These are phyloP conservation scores for Priocnemis perturbator DNA, from an alignment of 2,888 invertebrate genomes.

Conservation along the genomic window DNA sequence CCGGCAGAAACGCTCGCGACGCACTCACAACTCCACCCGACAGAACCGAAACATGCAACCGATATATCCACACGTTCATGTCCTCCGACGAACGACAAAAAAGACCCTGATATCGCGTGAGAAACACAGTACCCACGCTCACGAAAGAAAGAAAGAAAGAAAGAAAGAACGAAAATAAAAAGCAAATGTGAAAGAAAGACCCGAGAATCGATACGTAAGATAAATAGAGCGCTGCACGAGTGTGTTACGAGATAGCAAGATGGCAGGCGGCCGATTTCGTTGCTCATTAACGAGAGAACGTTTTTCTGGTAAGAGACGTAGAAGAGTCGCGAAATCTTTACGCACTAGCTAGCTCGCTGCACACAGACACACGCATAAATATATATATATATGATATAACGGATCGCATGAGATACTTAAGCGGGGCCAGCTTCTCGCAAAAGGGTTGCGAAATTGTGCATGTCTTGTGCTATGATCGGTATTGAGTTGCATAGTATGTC, in stretches of 20 bases:
- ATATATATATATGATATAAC: constrained; percentile 3
- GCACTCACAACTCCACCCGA: too few species aligned
- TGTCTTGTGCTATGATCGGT: too few species aligned
- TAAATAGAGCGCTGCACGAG: constrained; percentile 48
- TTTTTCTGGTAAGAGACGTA: constrained; percentile 67
- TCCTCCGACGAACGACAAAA: too few species aligned
- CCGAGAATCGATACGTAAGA: constrained; percentile 3
- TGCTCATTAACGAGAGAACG: constrained; percentile 57
- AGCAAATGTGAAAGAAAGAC: too few species aligned
- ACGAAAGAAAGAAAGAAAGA: constrained; percentile 10
- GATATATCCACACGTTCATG: too few species aligned
- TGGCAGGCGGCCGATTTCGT: constrained; percentile 76
- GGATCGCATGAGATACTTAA: constrained; percentile 18
- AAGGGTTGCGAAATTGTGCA: neutral
- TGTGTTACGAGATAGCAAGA: constrained; percentile 77
- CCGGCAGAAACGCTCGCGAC: too few species aligned
- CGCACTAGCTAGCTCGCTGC: constrained; percentile 69
- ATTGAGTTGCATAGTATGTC: too few species aligned
- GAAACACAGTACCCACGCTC: neutral
- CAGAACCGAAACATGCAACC: too few species aligned
- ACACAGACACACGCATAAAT: constrained; percentile 53
- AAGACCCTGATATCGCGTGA: too few species aligned
- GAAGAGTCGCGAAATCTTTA: constrained; percentile 58
- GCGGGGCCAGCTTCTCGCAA: constrained; percentile 16
- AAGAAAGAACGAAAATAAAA: neutral